phyloP scores from a whole-genome alignment of 2,113 vertebrate genomes.

The Oriolus oriolus region DNA sequence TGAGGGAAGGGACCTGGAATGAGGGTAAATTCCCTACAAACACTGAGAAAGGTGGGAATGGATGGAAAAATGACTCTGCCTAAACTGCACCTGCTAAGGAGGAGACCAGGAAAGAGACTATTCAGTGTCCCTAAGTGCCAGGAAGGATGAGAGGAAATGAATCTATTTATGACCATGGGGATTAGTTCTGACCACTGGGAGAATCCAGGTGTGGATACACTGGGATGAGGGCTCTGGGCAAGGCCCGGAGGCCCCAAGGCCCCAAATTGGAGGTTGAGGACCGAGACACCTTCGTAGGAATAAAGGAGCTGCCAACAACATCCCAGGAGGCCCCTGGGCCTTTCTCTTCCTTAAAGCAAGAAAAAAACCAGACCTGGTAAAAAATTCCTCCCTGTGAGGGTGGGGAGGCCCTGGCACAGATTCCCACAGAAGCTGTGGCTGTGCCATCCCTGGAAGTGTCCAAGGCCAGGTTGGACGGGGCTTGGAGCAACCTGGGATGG shows the following conservation, averaged over 20 bases:
- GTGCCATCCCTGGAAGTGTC: neutral
- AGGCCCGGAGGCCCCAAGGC: neutral
- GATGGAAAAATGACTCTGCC: neutral
- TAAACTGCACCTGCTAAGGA: neutral
- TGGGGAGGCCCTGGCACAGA: neutral
- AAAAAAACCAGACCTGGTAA: neutral
- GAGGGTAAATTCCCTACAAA: neutral
- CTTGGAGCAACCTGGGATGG: neutral
- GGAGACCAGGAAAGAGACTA: neutral
- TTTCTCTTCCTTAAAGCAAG: neutral
- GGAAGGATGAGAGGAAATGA: neutral
- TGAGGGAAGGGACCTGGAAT: neutral
- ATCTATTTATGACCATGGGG: neutral
- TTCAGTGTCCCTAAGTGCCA: neutral
- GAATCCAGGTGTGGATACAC: accelerated
- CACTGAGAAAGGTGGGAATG: neutral
- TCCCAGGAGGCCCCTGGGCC: neutral
- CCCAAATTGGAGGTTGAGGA: accelerated
- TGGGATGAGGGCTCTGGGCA: neutral
- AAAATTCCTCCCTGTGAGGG: neutral
- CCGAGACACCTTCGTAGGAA: neutral
- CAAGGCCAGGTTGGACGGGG: neutral
- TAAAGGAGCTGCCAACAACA: neutral
- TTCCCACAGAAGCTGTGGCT: neutral
- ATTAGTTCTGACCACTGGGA: accelerated